A percentile compares a stretch with the other conserved stretches of the same genome.
These are phyloP conservation scores for Drosophila melanocephala DNA, from an alignment of 2,888 invertebrate genomes.

Conservation along the genomic window DNA sequence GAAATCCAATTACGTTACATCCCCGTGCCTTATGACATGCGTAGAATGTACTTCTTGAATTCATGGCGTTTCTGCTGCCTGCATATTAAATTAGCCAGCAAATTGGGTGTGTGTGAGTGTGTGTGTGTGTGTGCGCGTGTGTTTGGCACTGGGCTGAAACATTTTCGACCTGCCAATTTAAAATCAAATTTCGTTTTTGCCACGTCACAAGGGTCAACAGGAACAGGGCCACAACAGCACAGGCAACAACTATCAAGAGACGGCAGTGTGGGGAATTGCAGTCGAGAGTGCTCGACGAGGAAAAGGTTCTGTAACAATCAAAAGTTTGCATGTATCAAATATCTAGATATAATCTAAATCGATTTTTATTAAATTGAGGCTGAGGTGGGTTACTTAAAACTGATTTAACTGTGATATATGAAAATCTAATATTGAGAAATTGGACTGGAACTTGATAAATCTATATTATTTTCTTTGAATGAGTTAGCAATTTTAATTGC, in stretches of 20 bases:
- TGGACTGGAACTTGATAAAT: neutral
- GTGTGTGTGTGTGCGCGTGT: conserved; percentile 25
- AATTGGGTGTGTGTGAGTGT: conserved; percentile 54
- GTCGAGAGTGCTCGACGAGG: neutral
- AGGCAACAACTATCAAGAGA: neutral
- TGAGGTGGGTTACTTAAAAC: neutral
- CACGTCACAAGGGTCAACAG: conserved; percentile 59
- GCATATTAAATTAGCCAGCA: conserved; percentile 79
- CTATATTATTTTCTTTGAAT: no score
- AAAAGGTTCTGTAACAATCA: neutral
- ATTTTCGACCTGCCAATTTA: conserved; percentile 57
- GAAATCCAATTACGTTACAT: conserved; percentile 67
- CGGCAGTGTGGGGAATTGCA: neutral
- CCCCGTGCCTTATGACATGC: conserved; percentile 39
- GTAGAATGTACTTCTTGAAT: conserved; percentile 17
- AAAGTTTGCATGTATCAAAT: neutral
- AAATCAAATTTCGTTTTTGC: conserved; percentile 69
- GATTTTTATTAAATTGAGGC: conserved; percentile 1
- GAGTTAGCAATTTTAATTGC: neutral
- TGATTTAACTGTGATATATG: neutral
- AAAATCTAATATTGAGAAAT: neutral
- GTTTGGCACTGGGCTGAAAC: conserved; percentile 31
- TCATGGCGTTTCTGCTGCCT: conserved; percentile 52
- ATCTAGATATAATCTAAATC: conserved; percentile 1
- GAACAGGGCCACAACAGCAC: neutral